Evolutionary conservation across 2,797 vertebrate genomes (phyloP).

Genomic region (Hyperoplus immaculatus): DNA sequence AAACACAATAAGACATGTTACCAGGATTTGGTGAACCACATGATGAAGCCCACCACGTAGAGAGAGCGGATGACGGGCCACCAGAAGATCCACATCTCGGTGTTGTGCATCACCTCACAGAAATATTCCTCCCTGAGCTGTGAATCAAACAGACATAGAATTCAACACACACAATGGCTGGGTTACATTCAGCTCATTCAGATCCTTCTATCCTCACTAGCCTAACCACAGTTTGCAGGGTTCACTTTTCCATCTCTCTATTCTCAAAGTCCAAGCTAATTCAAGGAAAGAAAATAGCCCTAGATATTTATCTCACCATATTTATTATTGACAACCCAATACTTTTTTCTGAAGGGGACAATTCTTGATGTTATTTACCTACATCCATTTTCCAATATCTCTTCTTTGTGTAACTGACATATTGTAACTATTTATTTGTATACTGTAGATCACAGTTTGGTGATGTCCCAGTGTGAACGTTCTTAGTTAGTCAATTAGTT

Average conservation of each 20-base stretch:
- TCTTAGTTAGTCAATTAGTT: no score
- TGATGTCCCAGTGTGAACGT: no score
- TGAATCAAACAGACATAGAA: neutral
- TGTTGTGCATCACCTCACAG: neutral
- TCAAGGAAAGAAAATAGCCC: no score
- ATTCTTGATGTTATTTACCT: no score
- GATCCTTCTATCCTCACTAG: neutral
- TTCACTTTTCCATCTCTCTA: neutral
- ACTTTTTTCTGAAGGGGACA: no score
- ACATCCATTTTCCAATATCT: no score
- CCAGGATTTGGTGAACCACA: neutral
- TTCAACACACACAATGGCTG: neutral
- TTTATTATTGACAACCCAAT: no score
- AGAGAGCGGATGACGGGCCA: slow-evolving; percentile 20
- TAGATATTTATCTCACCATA: no score
- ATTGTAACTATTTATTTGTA: no score
- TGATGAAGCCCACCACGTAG: slow-evolving; percentile 14
- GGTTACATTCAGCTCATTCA: neutral
- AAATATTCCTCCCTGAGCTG: neutral
- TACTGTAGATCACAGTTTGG: no score
- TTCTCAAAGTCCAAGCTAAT: neutral
- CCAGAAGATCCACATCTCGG: slow-evolving; percentile 40
- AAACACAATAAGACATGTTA: neutral
- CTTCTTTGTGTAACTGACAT: no score
- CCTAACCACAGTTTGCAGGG: neutral